A percentile compares a stretch with the other conserved stretches of the same genome.
Evolutionary conservation across 1,140 invertebrate genomes (phyloP).

Genomic region (Pectinophora gossypiella): DNA sequence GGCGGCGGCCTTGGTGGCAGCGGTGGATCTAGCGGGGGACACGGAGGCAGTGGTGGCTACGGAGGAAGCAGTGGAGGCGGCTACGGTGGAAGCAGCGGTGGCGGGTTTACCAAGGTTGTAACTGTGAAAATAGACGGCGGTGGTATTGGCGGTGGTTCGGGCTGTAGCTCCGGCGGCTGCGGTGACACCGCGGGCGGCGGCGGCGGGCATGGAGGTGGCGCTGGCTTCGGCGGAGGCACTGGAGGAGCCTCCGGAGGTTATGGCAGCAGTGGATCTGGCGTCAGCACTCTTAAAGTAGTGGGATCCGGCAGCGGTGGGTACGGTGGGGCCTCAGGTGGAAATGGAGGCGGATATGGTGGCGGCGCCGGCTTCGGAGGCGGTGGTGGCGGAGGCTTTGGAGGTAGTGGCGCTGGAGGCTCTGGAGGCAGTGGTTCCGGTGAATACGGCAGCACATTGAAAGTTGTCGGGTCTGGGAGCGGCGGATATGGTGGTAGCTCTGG

Average conservation of each 20-base stretch:
- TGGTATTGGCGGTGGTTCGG: conserved; percentile 16
- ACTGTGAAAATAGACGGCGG: conserved; percentile 19
- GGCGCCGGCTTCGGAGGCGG: conserved; percentile 18
- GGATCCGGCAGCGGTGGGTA: conserved; percentile 15
- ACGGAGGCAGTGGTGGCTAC: conserved; percentile 9
- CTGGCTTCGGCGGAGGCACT: conserved; percentile 19
- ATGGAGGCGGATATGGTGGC: conserved; percentile 14
- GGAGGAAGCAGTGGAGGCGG: conserved; percentile 13
- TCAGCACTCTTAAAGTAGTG: no score
- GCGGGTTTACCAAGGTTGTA: conserved; percentile 17
- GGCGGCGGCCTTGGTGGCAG: conserved; percentile 13
- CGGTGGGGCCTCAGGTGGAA: conserved; percentile 9
- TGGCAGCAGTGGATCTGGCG: conserved; percentile 9
- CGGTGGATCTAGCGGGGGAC: neutral
- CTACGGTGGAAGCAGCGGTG: conserved; percentile 23
- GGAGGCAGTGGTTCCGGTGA: conserved; percentile 23
- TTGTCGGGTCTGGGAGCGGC: conserved; percentile 13
- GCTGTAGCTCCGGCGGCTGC: conserved; percentile 20
- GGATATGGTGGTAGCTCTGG: conserved; percentile 12
- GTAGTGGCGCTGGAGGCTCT: conserved; percentile 14
- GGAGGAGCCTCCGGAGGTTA: neutral
- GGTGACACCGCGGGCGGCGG: conserved; percentile 18
- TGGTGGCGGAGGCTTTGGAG: conserved; percentile 17
- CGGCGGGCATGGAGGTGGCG: conserved; percentile 16
- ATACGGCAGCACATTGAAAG: neutral